phyloP scores from a whole-genome alignment of 2,888 invertebrate species.

The Nymphalis polychloros region DNA sequence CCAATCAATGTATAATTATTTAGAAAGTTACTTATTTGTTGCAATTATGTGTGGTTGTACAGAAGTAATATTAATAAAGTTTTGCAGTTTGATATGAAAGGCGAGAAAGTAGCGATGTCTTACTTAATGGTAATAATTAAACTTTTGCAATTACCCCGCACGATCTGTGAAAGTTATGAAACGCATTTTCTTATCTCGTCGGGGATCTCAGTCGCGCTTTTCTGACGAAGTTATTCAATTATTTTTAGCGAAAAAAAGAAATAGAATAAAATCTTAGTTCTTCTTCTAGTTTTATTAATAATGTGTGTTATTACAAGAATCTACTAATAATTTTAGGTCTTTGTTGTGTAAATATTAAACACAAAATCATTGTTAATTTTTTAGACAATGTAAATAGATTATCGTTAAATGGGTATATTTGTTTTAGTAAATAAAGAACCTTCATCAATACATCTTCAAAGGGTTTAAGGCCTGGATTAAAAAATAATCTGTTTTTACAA shows the following conservation, averaged over 20 bases:
- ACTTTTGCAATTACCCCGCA: slow-evolving; percentile 42
- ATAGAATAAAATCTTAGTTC: neutral
- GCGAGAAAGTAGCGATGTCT: slow-evolving; percentile 24
- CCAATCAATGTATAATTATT: neutral
- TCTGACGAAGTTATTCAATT: slow-evolving; percentile 31
- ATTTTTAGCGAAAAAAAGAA: slow-evolving; percentile 16
- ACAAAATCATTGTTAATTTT: too few species aligned
- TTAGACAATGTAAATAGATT: too few species aligned
- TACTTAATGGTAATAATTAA: slow-evolving; percentile 41
- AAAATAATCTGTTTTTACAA: too few species aligned
- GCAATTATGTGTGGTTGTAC: neutral
- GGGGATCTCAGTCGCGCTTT: slow-evolving; percentile 29
- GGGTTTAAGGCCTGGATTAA: too few species aligned
- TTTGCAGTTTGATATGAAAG: slow-evolving; percentile 19
- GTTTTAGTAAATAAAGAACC: too few species aligned
- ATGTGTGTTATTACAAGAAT: too few species aligned
- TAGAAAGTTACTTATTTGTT: neutral
- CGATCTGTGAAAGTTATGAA: slow-evolving; percentile 36
- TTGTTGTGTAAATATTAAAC: too few species aligned
- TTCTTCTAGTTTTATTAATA: too few species aligned
- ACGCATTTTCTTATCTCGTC: slow-evolving; percentile 35
- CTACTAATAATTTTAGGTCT: too few species aligned
- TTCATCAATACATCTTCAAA: too few species aligned
- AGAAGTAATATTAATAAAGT: slow-evolving; percentile 21
- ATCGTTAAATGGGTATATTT: too few species aligned